A percentile compares a stretch with the other conserved stretches of the same genome.
These are phyloP conservation scores for Heliconius hermathena DNA, from an alignment of 1,140 invertebrate species.

Conservation along the genomic window DNA sequence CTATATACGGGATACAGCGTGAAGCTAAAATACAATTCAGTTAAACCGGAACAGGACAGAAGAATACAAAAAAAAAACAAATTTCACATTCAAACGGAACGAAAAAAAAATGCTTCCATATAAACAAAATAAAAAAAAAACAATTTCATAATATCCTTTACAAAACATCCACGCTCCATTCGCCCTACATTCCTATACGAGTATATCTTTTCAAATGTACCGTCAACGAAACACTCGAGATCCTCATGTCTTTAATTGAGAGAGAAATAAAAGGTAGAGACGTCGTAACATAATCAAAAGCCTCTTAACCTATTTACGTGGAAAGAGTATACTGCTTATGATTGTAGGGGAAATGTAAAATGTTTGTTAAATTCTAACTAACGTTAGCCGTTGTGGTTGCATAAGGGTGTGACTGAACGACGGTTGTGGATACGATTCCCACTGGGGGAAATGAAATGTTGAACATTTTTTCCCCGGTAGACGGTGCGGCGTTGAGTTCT, in stretches of 20 bases:
- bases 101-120: neutral
- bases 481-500: no score
- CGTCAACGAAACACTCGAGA: neutral
- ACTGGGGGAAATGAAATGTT: no score
- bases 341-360: neutral
- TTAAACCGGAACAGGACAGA: no score
- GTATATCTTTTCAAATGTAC: conserved; percentile 7
- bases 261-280: conserved; percentile 5
- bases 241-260: conserved; percentile 5
- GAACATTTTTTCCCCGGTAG: no score
- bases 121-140: neutral
- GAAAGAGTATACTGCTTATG: neutral
- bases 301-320: conserved; percentile 16
- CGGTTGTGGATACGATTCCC: no score
- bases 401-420: no score
- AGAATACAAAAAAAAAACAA: no score
- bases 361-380: no score
- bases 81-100: no score
- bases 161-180: conserved; percentile 1
- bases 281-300: conserved; percentile 13
- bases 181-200: neutral
- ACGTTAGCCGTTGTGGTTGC: no score
- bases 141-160: neutral
- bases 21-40: neutral
- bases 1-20: no score